These are phyloP conservation scores for Regulus satrapa DNA, from an alignment of 2,113 vertebrate genomes.

Conservation along the genomic window DNA sequence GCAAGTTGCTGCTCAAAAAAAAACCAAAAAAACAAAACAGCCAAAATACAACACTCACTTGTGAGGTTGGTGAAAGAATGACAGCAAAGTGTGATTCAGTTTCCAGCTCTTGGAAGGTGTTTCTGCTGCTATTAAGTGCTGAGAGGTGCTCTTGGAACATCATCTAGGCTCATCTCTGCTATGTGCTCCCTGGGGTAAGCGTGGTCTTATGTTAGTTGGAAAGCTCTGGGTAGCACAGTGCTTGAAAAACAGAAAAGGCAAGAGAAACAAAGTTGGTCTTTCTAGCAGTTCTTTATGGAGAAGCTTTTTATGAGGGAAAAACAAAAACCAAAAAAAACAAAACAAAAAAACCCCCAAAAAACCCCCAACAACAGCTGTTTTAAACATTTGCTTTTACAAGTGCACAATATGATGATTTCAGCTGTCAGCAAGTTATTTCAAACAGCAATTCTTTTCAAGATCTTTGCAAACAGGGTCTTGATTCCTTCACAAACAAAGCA, in stretches of 20 bases:
- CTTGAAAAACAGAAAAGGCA: neutral
- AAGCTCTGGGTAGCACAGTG: neutral
- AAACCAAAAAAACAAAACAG: accelerated
- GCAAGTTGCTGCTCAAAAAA: neutral
- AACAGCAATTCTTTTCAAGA: neutral
- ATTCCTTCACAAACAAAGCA: neutral
- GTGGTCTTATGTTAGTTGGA: neutral
- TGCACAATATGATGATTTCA: neutral
- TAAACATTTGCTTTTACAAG: neutral
- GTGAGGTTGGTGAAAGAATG: neutral
- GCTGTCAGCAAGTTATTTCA: neutral
- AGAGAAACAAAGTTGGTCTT: neutral
- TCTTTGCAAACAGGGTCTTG: neutral
- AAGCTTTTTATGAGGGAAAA: neutral
- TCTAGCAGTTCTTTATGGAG: neutral
- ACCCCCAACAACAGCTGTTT: neutral
- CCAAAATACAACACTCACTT: accelerated
- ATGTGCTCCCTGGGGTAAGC: neutral
- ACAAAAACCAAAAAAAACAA: no score
- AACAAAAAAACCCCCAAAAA: neutral
- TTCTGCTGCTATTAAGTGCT: neutral
- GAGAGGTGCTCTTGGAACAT: neutral
- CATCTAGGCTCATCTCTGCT: neutral
- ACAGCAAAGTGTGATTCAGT: neutral
- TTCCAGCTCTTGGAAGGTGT: neutral